phyloP scores from a whole-genome alignment of 2,113 vertebrate genomes.

The Empidonax traillii region DNA sequence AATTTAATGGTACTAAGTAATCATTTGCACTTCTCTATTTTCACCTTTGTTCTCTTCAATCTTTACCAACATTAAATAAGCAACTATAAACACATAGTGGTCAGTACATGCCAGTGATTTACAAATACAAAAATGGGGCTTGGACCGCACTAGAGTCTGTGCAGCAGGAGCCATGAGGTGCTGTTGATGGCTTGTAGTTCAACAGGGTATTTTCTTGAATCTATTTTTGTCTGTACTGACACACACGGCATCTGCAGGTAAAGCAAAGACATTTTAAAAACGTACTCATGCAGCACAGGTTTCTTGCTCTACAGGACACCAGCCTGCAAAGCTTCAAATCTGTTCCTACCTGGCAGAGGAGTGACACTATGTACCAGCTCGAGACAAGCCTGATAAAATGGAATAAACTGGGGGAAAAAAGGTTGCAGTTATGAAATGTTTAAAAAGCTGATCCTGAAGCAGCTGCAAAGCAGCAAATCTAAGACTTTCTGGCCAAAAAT shows the following conservation, averaged over 20 bases:
- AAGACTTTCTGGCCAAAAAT: not conserved
- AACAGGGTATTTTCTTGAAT: not conserved
- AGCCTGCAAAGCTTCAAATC: not conserved
- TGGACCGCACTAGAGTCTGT: not conserved
- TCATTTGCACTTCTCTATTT: not conserved
- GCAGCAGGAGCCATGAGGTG: not conserved
- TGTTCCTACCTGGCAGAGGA: not conserved
- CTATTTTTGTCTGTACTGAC: not conserved
- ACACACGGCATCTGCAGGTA: not conserved
- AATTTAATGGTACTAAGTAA: not conserved
- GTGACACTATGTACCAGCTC: not conserved
- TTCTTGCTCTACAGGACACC: not conserved
- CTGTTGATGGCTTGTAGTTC: not conserved
- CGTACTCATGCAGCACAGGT: not conserved
- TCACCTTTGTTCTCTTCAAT: not conserved
- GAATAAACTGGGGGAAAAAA: not conserved
- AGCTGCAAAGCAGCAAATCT: not conserved
- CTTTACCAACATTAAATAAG: not conserved
- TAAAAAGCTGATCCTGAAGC: not conserved
- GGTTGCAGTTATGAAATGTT: not conserved
- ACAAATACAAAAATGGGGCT: not conserved
- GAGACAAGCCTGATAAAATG: not conserved
- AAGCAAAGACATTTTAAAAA: not conserved
- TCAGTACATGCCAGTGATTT: not conserved
- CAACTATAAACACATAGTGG: fast-evolving